Evolutionary conservation across 2,888 invertebrate species (phyloP).

Genomic region (Meliscaeva auricollis): DNA sequence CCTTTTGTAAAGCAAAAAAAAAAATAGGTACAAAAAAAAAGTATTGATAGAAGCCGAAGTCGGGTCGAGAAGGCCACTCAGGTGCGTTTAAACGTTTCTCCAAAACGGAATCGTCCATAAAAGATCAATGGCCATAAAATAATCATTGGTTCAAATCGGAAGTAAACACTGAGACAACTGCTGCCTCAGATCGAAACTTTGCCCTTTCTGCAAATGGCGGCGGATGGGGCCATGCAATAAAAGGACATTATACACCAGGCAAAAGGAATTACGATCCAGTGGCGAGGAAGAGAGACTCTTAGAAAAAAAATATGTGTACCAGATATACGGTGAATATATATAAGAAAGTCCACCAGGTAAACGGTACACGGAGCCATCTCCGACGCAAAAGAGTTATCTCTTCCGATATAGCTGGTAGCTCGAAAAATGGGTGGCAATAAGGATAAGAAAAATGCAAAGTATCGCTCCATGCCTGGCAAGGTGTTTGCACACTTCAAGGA

Average conservation of each 20-base stretch:
- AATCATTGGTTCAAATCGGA: slow-evolving; percentile 77
- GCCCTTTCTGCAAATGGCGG: slow-evolving; percentile 42
- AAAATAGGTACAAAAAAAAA: neutral
- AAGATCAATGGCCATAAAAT: slow-evolving; percentile 78
- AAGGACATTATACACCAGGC: slow-evolving; percentile 73
- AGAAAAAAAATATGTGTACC: slow-evolving; percentile 7
- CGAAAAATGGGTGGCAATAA: slow-evolving; percentile 65
- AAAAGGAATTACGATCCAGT: slow-evolving; percentile 65
- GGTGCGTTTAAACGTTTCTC: slow-evolving; percentile 76
- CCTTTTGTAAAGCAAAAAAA: slow-evolving; percentile 6
- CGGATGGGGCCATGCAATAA: slow-evolving; percentile 73
- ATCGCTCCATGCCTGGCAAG: slow-evolving; percentile 51
- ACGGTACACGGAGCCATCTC: slow-evolving; percentile 42
- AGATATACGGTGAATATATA: neutral
- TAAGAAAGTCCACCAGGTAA: slow-evolving; percentile 44
- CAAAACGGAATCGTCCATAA: slow-evolving; percentile 76
- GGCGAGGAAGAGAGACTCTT: slow-evolving; percentile 8
- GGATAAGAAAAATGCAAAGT: slow-evolving; percentile 73
- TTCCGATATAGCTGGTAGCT: slow-evolving; percentile 58
- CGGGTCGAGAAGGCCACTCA: slow-evolving; percentile 66
- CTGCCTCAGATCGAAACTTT: slow-evolving; percentile 71
- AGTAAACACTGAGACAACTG: slow-evolving; percentile 76
- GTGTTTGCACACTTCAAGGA: slow-evolving; percentile 74
- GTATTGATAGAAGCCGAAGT: slow-evolving; percentile 44
- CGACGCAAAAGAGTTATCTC: slow-evolving; percentile 73